Conservation (phyloP, 2,888 invertebrate genomes). For the Polietes domitor region DNA sequence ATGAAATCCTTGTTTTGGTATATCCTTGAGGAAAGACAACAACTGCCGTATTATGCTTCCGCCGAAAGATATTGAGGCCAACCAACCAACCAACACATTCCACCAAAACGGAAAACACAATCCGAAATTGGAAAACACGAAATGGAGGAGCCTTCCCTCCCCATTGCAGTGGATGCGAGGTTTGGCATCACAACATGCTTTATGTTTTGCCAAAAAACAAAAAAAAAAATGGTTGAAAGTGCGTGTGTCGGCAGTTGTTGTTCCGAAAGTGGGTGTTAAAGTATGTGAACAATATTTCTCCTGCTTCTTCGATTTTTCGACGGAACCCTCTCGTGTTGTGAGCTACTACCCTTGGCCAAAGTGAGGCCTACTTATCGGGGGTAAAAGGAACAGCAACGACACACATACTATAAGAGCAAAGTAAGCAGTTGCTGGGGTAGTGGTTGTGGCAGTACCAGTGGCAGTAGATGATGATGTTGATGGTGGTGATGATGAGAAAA, state of each 20-base stretch:
- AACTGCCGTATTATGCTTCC: slow-evolving; percentile 11
- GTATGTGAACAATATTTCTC: slow-evolving; percentile 46
- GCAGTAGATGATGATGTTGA: neutral
- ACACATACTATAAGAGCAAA: slow-evolving; percentile 5
- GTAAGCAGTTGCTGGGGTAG: neutral
- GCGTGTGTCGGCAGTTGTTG: slow-evolving; percentile 12
- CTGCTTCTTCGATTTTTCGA: neutral
- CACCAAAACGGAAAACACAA: slow-evolving; percentile 27
- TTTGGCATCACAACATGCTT: slow-evolving; percentile 23
- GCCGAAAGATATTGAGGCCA: neutral
- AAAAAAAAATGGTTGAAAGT: neutral
- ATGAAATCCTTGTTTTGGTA: slow-evolving; percentile 23
- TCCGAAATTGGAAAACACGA: slow-evolving; percentile 1
- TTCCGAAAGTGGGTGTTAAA: slow-evolving; percentile 52
- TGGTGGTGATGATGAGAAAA: slow-evolving; percentile 1
- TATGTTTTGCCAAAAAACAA: slow-evolving; percentile 25
- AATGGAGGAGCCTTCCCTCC: slow-evolving; percentile 4
- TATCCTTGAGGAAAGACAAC: slow-evolving; percentile 35
- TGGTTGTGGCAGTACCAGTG: neutral
- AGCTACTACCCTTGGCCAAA: neutral
- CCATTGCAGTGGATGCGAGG: neutral
- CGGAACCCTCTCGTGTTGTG: neutral
- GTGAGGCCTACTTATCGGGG: slow-evolving; percentile 42
- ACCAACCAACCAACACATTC: neutral
- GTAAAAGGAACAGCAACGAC: slow-evolving; percentile 5